These are phyloP conservation scores for Oppia nitens DNA, from an alignment of 1,140 invertebrate species.

Conservation along the genomic window DNA sequence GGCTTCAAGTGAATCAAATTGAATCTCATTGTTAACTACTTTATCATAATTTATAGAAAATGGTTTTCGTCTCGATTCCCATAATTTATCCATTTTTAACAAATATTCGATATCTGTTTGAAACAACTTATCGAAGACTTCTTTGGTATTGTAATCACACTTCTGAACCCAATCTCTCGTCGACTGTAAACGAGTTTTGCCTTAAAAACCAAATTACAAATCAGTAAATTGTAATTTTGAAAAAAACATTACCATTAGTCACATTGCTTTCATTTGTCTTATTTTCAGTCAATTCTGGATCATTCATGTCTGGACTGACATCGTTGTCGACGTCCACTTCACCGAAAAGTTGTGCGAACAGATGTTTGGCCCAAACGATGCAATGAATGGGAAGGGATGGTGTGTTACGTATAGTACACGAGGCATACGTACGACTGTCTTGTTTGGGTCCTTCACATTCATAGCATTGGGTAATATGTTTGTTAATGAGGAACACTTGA, in stretches of 20 bases:
- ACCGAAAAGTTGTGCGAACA: conserved; percentile 87
- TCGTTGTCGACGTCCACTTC: conserved; percentile 90
- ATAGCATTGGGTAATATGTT: conserved; percentile 72
- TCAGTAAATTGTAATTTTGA: too few relatives aligned
- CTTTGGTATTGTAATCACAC: conserved; percentile 57
- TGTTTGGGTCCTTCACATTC: conserved; percentile 78
- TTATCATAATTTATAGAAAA: conserved; percentile 55
- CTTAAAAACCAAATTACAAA: too few relatives aligned
- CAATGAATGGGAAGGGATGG: conserved; percentile 99
- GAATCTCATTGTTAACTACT: neutral
- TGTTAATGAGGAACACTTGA: conserved; percentile 47
- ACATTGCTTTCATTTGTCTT: neutral
- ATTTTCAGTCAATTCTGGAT: conserved; percentile 49
- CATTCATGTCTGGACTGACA: conserved; percentile 89
- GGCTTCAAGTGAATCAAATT: neutral
- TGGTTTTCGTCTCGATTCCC: conserved; percentile 69
- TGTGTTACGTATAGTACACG: conserved; percentile 97
- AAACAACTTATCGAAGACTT: conserved; percentile 54
- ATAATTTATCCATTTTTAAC: conserved; percentile 81
- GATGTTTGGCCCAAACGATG: conserved; percentile 97
- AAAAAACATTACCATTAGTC: neutral
- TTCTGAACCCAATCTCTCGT: conserved; percentile 75
- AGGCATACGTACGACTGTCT: conserved; percentile 79
- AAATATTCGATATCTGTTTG: conserved; percentile 89
- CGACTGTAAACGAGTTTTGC: conserved; percentile 31